A percentile compares a stretch with the other conserved stretches of the same genome.
These are phyloP conservation scores for Fragum whitleyi DNA, from an alignment of 2,888 invertebrate species.

Conservation along the genomic window DNA sequence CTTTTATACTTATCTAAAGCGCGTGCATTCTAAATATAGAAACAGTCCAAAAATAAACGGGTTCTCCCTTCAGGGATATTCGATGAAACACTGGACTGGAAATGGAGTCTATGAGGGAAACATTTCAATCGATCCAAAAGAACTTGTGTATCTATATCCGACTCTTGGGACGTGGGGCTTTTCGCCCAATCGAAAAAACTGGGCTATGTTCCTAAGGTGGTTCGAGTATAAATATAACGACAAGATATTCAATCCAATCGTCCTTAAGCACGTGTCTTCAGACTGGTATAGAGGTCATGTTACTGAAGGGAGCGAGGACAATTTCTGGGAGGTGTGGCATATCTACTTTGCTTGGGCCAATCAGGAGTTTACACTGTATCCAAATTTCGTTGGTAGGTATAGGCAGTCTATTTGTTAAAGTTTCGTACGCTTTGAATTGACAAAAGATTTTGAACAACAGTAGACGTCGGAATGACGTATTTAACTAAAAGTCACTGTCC, in stretches of 20 bases:
- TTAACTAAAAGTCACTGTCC: too few relatives aligned
- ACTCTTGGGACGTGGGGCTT: conserved; percentile 53
- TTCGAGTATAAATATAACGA: conserved; percentile 7
- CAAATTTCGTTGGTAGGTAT: conserved; percentile 1
- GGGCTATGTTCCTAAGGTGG: conserved; percentile 41
- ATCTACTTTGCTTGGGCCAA: conserved; percentile 11
- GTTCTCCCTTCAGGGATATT: conserved; percentile 45
- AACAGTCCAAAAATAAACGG: conserved; percentile 43
- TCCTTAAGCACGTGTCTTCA: conserved; percentile 23
- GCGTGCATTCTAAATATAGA: conserved; percentile 50
- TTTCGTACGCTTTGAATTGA: neutral
- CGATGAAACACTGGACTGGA: conserved; percentile 32
- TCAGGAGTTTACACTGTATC: neutral
- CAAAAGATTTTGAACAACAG: too few relatives aligned
- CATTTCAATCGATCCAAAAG: conserved; percentile 20
- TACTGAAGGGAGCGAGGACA: neutral
- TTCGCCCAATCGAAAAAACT: conserved; percentile 49
- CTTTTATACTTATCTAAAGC: conserved; percentile 52
- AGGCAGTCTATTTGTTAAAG: too few relatives aligned
- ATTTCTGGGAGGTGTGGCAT: conserved; percentile 25
- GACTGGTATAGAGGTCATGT: conserved; percentile 32
- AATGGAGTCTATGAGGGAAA: neutral
- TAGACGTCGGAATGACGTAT: too few relatives aligned
- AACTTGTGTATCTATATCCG: conserved; percentile 49
- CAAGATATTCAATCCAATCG: conserved; percentile 27